A percentile compares a stretch with the other conserved stretches of the same genome.
Evolutionary conservation across 1,140 invertebrate species (phyloP).

Genomic region (Pinna nobilis): DNA sequence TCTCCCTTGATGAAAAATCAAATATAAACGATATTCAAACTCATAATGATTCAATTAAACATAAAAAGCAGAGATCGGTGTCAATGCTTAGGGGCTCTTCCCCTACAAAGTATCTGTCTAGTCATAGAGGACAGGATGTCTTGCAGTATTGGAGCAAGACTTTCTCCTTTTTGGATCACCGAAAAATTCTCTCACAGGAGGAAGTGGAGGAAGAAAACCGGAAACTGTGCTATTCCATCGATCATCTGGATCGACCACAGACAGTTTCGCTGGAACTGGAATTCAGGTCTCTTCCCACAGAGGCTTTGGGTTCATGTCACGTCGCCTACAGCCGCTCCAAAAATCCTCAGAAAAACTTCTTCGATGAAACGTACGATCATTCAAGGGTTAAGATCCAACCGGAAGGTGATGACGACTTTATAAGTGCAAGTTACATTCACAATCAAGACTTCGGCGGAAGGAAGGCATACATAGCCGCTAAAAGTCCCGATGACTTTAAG

Average conservation of each 20-base stretch:
- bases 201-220: neutral
- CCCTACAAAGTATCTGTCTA: neutral
- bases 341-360: neutral
- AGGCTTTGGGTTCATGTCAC: neutral
- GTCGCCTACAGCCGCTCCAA: neutral
- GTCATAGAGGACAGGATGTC: constrained; percentile 7
- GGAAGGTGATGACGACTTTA: constrained; percentile 1
- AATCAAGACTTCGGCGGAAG: neutral
- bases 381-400: constrained; percentile 3
- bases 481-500: neutral
- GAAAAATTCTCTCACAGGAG: neutral
- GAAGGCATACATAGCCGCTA: neutral
- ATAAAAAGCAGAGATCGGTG: neutral
- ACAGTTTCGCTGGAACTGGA: constrained; percentile 12
- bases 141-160: constrained; percentile 12
- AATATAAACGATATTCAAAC: neutral
- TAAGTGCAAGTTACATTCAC: constrained; percentile 13
- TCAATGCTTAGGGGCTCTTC: neutral
- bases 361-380: constrained; percentile 1
- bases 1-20: neutral
- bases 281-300: constrained; percentile 4
- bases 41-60: neutral
- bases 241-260: constrained; percentile 10
- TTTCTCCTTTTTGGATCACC: constrained; percentile 1
- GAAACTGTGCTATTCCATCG: neutral